These are phyloP conservation scores for Anseranas semipalmata DNA, from an alignment of 2,113 vertebrate species.

Conservation along the genomic window DNA sequence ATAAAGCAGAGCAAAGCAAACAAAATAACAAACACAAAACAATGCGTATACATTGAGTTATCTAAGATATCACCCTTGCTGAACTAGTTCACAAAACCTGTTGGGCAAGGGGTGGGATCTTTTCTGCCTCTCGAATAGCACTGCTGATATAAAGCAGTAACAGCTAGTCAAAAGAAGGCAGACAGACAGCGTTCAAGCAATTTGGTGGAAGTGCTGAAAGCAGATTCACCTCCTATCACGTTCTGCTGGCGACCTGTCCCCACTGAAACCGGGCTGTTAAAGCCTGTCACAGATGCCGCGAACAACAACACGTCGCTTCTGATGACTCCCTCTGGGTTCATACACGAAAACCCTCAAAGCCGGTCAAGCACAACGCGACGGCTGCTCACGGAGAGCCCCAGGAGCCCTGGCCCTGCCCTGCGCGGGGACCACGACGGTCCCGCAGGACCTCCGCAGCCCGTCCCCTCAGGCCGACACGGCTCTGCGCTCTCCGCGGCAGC, in stretches of 20 bases:
- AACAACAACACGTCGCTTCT: neutral
- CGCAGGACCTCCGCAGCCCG: too few relatives aligned
- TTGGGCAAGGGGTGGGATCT: too few relatives aligned
- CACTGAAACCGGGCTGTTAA: neutral
- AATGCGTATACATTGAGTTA: neutral
- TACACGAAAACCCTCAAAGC: rapidly evolving
- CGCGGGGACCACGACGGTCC: too few relatives aligned
- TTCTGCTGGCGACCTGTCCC: neutral
- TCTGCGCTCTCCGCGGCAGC: neutral
- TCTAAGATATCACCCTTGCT: too few relatives aligned
- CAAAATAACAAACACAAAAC: too few relatives aligned
- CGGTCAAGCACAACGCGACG: too few relatives aligned
- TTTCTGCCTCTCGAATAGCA: neutral
- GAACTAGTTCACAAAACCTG: neutral
- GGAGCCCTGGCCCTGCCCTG: neutral
- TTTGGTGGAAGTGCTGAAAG: neutral
- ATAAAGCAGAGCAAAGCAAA: neutral
- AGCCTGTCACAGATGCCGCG: neutral
- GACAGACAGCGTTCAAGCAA: neutral
- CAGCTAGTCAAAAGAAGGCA: neutral
- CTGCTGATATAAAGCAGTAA: too few relatives aligned
- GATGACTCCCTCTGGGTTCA: neutral
- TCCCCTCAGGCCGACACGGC: too few relatives aligned
- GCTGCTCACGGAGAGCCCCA: neutral
- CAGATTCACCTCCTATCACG: neutral